Evolutionary conservation across 2,113 vertebrate genomes (phyloP), one percentile per base, ranked within the genome.

Genomic region (Bungarus multicinctus): DNA sequence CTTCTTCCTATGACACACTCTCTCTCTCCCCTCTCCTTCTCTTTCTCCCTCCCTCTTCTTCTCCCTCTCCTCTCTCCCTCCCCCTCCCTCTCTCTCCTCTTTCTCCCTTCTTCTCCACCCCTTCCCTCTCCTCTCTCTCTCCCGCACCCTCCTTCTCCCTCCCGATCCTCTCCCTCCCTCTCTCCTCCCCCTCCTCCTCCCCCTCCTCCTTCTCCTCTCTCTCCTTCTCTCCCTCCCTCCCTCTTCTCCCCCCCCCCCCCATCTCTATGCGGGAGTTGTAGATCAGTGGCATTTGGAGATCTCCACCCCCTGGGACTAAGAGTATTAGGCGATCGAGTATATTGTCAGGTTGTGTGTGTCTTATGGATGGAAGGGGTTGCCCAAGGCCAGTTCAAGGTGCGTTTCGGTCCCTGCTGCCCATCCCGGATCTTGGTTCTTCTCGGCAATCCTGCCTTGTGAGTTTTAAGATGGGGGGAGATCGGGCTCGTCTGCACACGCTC

Each of bases 81-180:
- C 6, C 0, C 6, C 1, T 7, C 47, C 6, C 47, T 47, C 6
- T 1, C 6, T 1, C 6, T 7, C 4, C 45, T 5, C 4, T 1
- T 5, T 5, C 4, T 5, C 4, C 3, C 45, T 5, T 3, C 45
- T 5, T 3, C 4, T 0, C 4, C 4, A 0, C 45, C 1, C 47
- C 6, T 6, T 7, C 6, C 1, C 6, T 7, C 6, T 1, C 47
- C 47, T 47, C 45, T 5, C 45, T 1, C 45, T 45, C 45, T 45
- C 0, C 45, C n/a, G n/a, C n/a, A n/a, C n/a, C n/a, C n/a, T n/a
- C n/a, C n/a, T n/a, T n/a, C 1, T 5, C 4, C 1, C 45, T 5
- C 45, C 4, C 45, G n/a, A n/a, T 45, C 45, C 45, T 5, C 4
- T 5, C 45, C 45, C 4, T 45, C 1, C 3, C 3, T 3, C 4